phyloP scores from a whole-genome alignment of 2,797 vertebrate genomes.

The Enteromius anoplus region DNA sequence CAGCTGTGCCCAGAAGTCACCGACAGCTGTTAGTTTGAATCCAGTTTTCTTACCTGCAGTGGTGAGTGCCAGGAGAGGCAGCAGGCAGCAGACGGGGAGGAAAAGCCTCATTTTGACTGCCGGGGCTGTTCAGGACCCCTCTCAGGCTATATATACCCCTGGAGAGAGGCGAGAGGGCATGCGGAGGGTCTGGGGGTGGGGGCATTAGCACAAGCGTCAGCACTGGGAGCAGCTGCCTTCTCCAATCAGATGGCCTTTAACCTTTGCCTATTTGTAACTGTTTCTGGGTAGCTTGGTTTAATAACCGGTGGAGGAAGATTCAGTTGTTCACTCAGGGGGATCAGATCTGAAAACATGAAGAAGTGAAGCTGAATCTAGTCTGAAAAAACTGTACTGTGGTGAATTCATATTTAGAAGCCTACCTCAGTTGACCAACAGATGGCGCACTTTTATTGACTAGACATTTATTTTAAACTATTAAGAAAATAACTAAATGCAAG shows the following conservation, averaged over 20 bases:
- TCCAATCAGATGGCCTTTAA: conserved; percentile 54
- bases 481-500: not conserved
- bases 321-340: not conserved
- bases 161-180: conserved; percentile 78
- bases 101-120: conserved; percentile 92
- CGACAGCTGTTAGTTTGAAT: not conserved
- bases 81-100: conserved; percentile 82
- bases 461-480: not conserved
- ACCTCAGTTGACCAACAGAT: too few species aligned
- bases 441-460: too few species aligned
- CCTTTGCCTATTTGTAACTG: conserved; percentile 19
- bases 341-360: not conserved
- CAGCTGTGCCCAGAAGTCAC: not conserved
- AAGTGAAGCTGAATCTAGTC: not conserved
- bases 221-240: conserved; percentile 66
- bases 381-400: not conserved
- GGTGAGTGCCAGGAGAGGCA: conserved; percentile 83
- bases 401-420: not conserved
- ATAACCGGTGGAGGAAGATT: not conserved
- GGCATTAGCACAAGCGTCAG: conserved; percentile 61
- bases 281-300: not conserved
- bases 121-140: conserved; percentile 80
- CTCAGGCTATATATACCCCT: conserved; percentile 84
- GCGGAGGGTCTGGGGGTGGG: conserved; percentile 55
- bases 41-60: conserved; percentile 82